These are phyloP conservation scores for Canis aureus DNA, from an alignment of 2,113 vertebrate genomes.

Conservation along the genomic window DNA sequence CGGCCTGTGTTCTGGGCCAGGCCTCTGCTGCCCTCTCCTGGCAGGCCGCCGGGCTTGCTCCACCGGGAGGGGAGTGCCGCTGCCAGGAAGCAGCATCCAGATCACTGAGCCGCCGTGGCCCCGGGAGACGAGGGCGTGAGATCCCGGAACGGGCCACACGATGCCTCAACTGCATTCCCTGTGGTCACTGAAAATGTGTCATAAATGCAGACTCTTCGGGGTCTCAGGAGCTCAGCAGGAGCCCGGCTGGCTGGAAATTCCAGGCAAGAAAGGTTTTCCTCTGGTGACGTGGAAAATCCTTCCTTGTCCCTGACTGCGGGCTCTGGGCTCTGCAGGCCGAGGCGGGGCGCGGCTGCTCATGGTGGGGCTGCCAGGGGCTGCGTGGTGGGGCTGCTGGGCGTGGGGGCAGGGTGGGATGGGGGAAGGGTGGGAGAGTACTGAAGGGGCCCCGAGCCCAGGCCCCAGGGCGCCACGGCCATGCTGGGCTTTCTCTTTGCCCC, in stretches of 20 bases:
- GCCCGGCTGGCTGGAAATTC: background rate
- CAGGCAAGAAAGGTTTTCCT: background rate
- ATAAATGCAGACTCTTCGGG: background rate
- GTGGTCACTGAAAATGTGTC: no score
- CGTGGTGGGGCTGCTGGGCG: background rate
- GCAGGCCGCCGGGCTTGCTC: rapidly evolving
- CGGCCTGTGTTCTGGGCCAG: background rate
- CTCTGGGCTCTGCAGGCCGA: background rate
- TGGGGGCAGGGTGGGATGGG: no score
- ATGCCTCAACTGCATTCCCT: background rate
- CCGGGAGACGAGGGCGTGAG: background rate
- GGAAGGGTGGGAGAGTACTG: background rate
- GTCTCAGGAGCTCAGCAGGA: background rate
- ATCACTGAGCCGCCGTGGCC: rapidly evolving
- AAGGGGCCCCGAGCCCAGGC: background rate
- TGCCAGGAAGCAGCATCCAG: background rate
- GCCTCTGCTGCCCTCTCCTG: constrained; percentile 41
- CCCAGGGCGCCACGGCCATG: background rate
- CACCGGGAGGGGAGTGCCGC: no score
- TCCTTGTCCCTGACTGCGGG: background rate
- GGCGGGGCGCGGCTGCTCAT: no score
- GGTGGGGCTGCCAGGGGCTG: background rate
- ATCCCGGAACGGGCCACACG: background rate
- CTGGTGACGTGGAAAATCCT: background rate
- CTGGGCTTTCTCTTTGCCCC: background rate